Base-by-base conservation (phyloP, 2,797 vertebrate species). In the Clarias platycephalus region DNA sequence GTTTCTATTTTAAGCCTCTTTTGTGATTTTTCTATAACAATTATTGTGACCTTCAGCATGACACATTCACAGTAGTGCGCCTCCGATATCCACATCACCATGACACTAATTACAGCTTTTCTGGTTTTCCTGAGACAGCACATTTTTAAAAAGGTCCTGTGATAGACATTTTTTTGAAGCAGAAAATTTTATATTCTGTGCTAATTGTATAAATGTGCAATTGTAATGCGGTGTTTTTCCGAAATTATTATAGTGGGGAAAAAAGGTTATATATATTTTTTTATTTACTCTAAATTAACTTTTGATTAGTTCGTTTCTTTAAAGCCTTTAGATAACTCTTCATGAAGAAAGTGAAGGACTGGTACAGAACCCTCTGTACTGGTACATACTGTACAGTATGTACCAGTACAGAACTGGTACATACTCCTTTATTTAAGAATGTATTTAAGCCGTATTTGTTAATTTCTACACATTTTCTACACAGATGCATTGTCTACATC, bases 21-120 rank as follows among this genome's bases (percentile, higher is more conserved):
- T 58, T 89, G n/a, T 89, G 31, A 76, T 82, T 88, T 34, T 84
- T 90, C 75, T 88, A 87, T 88, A 86, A 87, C 90, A 90, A 88
- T 90, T 89, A 89, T 85, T 0, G 34, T 62, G 80, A 88, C 87
- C 88, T 91, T 91, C 85, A 86, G 57, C 16, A 13, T 26, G 78
- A 55, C 83, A 62, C 8, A 31, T 26, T 84, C 81, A 81, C 2
- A 4, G n/a, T 81, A 71, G 60, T 66, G 76, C 2, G 28, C 70
- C 20, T 53, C 24, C 1, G 13, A 80, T 67, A 8, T 20, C 49
- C 7, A n/a, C 44, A 16, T 81, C 18, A 10, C 62, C 58, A n/a
- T 15, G 24, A 74, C 31, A 55, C 10, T 80, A 49, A 63, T 37
- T 22, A 80, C 58, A 74, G 49, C 63, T 26, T 37, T 24, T 83